Evolutionary conservation across 2,113 vertebrate species (phyloP).

Genomic region (Odocoileus virginianus): DNA sequence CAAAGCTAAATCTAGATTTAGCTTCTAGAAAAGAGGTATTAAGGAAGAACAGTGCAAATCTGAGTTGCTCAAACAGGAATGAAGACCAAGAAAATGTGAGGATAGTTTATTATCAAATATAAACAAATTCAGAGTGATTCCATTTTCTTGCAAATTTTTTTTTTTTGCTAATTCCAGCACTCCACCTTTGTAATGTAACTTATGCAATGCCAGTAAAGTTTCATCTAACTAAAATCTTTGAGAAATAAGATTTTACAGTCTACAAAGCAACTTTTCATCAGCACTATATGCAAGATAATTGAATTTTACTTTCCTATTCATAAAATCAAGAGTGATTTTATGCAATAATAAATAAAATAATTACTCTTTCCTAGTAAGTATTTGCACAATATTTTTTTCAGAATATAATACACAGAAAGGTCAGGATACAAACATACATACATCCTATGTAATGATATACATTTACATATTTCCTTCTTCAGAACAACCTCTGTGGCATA

Average conservation of each 20-base stretch:
- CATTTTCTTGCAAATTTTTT: background rate
- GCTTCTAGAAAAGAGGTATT: background rate
- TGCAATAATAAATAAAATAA: background rate
- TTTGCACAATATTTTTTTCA: background rate
- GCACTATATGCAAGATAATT: background rate
- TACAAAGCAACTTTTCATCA: slow-evolving; percentile 10
- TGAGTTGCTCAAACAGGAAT: background rate
- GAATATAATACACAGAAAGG: background rate
- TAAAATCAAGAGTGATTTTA: slow-evolving; percentile 26
- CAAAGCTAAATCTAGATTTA: background rate
- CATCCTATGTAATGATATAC: background rate
- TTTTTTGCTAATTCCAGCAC: background rate
- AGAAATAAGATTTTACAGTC: background rate
- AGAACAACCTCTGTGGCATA: background rate
- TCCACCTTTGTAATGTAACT: background rate
- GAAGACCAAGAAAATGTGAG: background rate
- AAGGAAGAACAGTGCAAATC: background rate
- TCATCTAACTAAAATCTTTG: background rate
- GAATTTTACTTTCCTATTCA: background rate
- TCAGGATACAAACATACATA: background rate
- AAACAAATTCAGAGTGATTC: slow-evolving; percentile 5
- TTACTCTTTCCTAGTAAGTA: background rate
- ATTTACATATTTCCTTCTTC: background rate
- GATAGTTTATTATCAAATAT: background rate
- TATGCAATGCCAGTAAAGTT: background rate